Evolutionary conservation across 2,797 vertebrate species (phyloP).

Genomic region (Anolis apletophallus): DNA sequence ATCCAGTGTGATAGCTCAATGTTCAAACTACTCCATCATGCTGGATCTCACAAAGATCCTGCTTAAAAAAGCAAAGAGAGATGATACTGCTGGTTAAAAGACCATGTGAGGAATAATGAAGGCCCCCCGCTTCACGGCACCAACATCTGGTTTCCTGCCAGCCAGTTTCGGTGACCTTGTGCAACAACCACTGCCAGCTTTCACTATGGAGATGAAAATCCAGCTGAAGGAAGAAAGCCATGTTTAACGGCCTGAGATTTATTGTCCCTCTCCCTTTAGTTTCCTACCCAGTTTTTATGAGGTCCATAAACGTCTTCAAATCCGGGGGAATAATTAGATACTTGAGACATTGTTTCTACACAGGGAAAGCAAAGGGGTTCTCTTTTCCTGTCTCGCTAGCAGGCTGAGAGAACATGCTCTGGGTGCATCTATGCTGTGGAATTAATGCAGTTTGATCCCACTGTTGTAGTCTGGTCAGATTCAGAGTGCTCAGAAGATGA

Average conservation of each 20-base stretch:
- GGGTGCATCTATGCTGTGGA: too few relatives aligned
- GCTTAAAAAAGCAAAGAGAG: background rate
- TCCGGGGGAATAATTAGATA: constrained; percentile 43
- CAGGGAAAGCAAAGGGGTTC: background rate
- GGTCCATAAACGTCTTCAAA: constrained; percentile 55
- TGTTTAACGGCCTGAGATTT: constrained; percentile 49
- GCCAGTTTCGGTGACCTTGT: constrained; percentile 43
- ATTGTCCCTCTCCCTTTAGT: background rate
- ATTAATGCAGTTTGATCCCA: too few relatives aligned
- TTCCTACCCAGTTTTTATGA: constrained; percentile 52
- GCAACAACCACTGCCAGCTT: background rate
- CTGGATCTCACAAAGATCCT: background rate
- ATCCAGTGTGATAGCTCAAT: too few relatives aligned
- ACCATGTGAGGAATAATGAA: background rate
- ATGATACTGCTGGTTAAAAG: background rate
- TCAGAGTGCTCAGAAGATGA: too few relatives aligned
- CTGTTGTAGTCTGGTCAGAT: too few relatives aligned
- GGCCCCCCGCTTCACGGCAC: too few relatives aligned
- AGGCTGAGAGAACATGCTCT: background rate
- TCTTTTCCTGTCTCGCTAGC: background rate
- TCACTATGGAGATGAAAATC: background rate
- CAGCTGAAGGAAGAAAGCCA: constrained; percentile 1
- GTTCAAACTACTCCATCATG: background rate
- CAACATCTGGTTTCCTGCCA: background rate
- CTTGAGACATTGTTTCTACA: constrained; percentile 15